Evolutionary conservation across 2,797 vertebrate genomes (phyloP).

Genomic region (Rhinatrema bivittatum): DNA sequence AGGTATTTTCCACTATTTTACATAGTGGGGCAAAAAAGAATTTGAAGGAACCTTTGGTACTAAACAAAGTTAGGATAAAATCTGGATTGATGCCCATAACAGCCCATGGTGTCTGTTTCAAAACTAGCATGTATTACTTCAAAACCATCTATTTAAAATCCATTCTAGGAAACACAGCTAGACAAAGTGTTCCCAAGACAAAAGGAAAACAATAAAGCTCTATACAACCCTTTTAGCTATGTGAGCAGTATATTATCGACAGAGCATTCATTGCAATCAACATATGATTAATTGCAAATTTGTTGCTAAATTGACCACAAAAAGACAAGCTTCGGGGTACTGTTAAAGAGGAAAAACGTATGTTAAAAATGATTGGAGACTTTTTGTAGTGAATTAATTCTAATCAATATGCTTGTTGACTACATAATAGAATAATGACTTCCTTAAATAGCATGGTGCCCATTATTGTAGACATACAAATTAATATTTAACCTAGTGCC

Average conservation of each 20-base stretch:
- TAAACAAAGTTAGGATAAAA: conserved; percentile 61
- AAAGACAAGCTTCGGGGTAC: conserved; percentile 40
- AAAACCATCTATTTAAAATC: conserved; percentile 55
- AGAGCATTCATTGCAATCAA: conserved; percentile 54
- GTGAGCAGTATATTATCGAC: conserved; percentile 48
- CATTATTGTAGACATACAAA: conserved; percentile 51
- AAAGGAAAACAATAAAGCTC: conserved; percentile 50
- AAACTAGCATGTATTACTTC: conserved; percentile 44
- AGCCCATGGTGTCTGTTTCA: conserved; percentile 54
- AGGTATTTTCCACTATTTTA: no score
- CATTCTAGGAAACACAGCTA: conserved; percentile 50
- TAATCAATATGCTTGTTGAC: conserved; percentile 57
- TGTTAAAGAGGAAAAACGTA: conserved; percentile 48
- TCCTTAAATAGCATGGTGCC: conserved; percentile 48
- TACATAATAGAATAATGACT: conserved; percentile 48
- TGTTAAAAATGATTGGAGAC: conserved; percentile 48
- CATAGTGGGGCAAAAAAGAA: no score
- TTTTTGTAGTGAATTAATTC: conserved; percentile 55
- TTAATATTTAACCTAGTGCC: conserved; percentile 59
- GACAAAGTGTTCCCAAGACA: conserved; percentile 54
- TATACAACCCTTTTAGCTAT: conserved; percentile 52
- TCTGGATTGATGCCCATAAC: conserved; percentile 54
- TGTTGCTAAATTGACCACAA: conserved; percentile 54
- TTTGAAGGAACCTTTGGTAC: no score
- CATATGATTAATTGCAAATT: conserved; percentile 62